Evolutionary conservation across 2,113 vertebrate genomes (phyloP).

Genomic region (Lipophrys pholis): DNA sequence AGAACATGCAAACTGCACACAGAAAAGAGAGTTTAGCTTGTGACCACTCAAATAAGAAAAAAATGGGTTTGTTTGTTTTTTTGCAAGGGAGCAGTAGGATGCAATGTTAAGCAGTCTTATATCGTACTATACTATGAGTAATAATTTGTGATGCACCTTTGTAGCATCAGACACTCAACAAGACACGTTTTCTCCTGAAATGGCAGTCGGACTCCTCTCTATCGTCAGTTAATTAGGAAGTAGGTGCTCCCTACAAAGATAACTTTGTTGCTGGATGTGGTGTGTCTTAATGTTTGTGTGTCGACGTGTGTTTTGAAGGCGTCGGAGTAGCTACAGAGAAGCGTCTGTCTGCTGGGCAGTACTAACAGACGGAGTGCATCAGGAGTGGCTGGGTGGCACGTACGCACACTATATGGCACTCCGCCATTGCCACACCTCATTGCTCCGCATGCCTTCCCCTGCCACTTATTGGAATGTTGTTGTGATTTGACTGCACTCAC

Average conservation of each 20-base stretch:
- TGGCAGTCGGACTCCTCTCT: constrained; percentile 10
- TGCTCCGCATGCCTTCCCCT: constrained; percentile 46
- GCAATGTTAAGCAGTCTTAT: background rate
- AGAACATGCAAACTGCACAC: too few species aligned
- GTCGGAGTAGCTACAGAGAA: constrained; percentile 42
- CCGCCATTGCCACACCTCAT: constrained; percentile 63
- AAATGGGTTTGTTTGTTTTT: too few species aligned
- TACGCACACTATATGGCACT: constrained; percentile 61
- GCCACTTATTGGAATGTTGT: constrained; percentile 63
- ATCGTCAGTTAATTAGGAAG: constrained; percentile 52
- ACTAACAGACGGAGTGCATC: constrained; percentile 43
- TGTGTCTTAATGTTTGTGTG: constrained; percentile 23
- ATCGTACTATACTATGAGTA: background rate
- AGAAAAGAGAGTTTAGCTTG: too few species aligned
- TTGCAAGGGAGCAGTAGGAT: too few species aligned
- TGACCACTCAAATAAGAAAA: too few species aligned
- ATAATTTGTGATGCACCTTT: background rate
- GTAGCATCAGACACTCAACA: constrained; percentile 34
- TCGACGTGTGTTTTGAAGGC: constrained; percentile 1
- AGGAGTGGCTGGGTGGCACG: constrained; percentile 69
- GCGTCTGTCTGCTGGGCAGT: constrained; percentile 21
- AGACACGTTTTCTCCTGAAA: constrained; percentile 12
- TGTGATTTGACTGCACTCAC: constrained; percentile 70
- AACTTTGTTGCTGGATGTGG: constrained; percentile 14
- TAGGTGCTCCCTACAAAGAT: constrained; percentile 46